Conservation (phyloP, 2,113 vertebrate species). For the Daubentonia madagascariensis region DNA sequence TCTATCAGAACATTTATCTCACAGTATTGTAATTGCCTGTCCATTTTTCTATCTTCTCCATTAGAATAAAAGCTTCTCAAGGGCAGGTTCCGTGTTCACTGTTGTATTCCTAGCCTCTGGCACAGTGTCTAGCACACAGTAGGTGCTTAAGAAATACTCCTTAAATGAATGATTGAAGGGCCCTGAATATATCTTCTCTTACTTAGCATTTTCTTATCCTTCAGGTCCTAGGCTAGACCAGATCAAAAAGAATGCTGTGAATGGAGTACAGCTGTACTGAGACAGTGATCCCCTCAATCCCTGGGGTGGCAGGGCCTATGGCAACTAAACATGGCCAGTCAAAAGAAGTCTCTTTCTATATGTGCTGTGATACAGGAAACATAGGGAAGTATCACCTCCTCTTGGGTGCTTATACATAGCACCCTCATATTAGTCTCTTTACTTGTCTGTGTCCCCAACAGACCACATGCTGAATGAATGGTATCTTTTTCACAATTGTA, state of each 20-base stretch:
- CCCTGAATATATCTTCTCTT: neutral
- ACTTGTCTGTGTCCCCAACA: neutral
- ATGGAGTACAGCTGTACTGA: neutral
- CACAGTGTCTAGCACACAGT: neutral
- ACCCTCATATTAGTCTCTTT: neutral
- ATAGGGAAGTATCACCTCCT: neutral
- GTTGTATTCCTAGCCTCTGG: neutral
- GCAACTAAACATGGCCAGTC: neutral
- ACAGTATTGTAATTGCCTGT: neutral
- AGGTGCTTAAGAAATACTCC: neutral
- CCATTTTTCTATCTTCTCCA: neutral
- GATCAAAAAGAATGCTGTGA: neutral
- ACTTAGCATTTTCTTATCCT: neutral
- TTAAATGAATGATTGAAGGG: neutral
- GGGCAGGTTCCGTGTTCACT: neutral
- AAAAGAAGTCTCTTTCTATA: neutral
- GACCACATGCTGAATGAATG: neutral
- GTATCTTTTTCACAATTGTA: neutral
- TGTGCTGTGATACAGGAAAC: neutral
- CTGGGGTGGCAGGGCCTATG: neutral
- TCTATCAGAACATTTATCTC: neutral
- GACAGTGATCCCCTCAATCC: neutral
- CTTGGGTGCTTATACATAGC: neutral
- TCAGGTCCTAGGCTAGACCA: neutral
- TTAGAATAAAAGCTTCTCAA: neutral